Percentiles rank a stretch among this genome's conserved stretches.
Conservation (phyloP, 1,140 invertebrate genomes). For the Oreohelix idahoensis region DNA sequence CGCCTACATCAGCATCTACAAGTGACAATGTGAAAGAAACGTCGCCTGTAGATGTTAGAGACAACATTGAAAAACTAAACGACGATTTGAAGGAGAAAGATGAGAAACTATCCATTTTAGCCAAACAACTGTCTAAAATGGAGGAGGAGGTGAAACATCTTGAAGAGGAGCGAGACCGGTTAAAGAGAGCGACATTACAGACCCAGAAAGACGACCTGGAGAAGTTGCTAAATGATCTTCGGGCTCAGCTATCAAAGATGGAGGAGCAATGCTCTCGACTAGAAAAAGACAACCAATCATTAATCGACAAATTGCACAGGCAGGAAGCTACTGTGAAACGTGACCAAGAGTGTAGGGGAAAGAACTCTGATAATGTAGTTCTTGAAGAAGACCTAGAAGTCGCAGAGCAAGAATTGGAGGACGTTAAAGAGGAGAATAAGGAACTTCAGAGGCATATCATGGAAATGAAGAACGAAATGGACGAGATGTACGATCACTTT, state of each 20-base stretch:
- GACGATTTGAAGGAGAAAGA: conserved; percentile 32
- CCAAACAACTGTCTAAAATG: conserved; percentile 16
- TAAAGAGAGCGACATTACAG: conserved; percentile 36
- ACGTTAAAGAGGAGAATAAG: conserved; percentile 96
- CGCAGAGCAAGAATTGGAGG: conserved; percentile 81
- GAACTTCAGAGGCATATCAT: conserved; percentile 93
- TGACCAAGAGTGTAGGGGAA: conserved; percentile 31
- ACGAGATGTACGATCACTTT: conserved; percentile 98
- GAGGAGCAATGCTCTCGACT: conserved; percentile 55
- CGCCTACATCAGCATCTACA: no score
- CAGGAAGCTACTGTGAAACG: conserved; percentile 40
- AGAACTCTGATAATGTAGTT: conserved; percentile 45
- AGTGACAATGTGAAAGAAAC: no score
- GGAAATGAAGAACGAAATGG: conserved; percentile 95
- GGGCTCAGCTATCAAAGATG: conserved; percentile 51
- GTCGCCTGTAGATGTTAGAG: no score
- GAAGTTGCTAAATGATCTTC: conserved; percentile 42
- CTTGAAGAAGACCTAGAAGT: conserved; percentile 48
- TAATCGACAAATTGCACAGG: conserved; percentile 57
- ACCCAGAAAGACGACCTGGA: conserved; percentile 47
- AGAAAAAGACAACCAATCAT: conserved; percentile 55
- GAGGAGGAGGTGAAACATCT: conserved; percentile 28
- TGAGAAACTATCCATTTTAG: not conserved
- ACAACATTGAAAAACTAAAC: conserved; percentile 4
- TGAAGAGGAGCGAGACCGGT: conserved; percentile 29